These are phyloP conservation scores for Drosophila mimetica DNA, from an alignment of 2,888 invertebrate species.

Conservation along the genomic window DNA sequence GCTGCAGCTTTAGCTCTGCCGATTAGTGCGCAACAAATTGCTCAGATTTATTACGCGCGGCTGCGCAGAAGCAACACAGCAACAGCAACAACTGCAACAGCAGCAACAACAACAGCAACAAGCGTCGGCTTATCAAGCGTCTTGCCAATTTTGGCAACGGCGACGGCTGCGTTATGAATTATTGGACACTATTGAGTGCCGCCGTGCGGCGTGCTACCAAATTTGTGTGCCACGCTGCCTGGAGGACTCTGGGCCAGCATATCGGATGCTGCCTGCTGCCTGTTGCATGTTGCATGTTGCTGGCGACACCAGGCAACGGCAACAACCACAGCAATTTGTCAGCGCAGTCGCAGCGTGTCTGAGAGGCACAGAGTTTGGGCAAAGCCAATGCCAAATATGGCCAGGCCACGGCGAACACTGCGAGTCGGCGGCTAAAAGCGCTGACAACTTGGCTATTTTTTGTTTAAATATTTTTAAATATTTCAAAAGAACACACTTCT, in stretches of 20 bases:
- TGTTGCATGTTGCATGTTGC: slow-evolving; percentile 48
- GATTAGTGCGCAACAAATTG: slow-evolving; percentile 79
- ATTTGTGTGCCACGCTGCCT: slow-evolving; percentile 76
- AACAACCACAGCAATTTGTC: slow-evolving; percentile 65
- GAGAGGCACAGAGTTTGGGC: slow-evolving; percentile 53
- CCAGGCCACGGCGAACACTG: slow-evolving; percentile 60
- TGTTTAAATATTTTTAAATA: neutral
- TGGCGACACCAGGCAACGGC: slow-evolving; percentile 63
- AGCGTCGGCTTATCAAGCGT: slow-evolving; percentile 37
- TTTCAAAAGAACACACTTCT: too few species aligned
- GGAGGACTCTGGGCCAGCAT: slow-evolving; percentile 57
- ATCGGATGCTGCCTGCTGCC: slow-evolving; percentile 40
- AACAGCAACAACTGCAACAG: slow-evolving; percentile 18
- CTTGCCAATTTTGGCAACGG: slow-evolving; percentile 61
- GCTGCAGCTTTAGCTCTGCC: slow-evolving; percentile 53
- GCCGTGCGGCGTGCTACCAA: slow-evolving; percentile 77
- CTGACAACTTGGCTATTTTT: slow-evolving; percentile 24
- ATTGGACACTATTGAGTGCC: slow-evolving; percentile 77
- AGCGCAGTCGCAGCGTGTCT: slow-evolving; percentile 70
- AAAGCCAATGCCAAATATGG: slow-evolving; percentile 79
- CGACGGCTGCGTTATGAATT: slow-evolving; percentile 76
- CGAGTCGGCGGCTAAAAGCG: slow-evolving; percentile 26
- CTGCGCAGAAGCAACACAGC: slow-evolving; percentile 31
- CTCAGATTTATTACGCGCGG: slow-evolving; percentile 76
- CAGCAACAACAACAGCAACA: slow-evolving; percentile 22